Conservation (phyloP, 2,113 vertebrate species). For the Eira barbara region DNA sequence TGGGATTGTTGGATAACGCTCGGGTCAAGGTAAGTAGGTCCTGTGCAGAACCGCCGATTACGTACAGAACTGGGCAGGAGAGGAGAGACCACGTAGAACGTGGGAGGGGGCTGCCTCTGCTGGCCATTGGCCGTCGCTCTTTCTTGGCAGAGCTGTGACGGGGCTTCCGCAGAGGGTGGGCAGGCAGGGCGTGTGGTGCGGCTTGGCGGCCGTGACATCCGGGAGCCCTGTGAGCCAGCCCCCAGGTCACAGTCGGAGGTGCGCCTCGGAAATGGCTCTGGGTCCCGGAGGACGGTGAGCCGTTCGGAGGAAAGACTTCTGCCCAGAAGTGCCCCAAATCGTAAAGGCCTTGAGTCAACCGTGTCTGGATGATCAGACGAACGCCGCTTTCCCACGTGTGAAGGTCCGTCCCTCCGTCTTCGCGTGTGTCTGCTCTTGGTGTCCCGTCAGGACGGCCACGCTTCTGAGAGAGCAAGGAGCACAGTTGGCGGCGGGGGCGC, state of each 20-base stretch:
- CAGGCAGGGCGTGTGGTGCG: background rate
- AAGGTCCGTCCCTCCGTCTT: background rate
- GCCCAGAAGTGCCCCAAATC: background rate
- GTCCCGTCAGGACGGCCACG: background rate
- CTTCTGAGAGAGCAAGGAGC: background rate
- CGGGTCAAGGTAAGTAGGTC: constrained; percentile 91
- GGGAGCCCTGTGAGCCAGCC: background rate
- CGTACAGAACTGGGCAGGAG: background rate
- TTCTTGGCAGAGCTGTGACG: background rate
- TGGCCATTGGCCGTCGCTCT: background rate
- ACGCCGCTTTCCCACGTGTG: background rate
- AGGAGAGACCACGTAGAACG: background rate
- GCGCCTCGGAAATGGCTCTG: background rate
- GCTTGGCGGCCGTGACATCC: background rate
- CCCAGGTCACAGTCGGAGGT: background rate
- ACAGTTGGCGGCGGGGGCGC: rapidly evolving
- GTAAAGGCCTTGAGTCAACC: background rate
- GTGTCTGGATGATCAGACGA: background rate
- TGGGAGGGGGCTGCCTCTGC: background rate
- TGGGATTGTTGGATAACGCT: constrained; percentile 93
- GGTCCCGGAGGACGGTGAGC: background rate
- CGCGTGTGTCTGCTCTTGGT: background rate
- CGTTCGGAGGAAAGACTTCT: background rate
- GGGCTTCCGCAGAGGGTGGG: background rate
- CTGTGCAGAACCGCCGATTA: background rate